Base-by-base conservation (phyloP, 2,888 invertebrate species). In the Drosophila kanekoi region DNA sequence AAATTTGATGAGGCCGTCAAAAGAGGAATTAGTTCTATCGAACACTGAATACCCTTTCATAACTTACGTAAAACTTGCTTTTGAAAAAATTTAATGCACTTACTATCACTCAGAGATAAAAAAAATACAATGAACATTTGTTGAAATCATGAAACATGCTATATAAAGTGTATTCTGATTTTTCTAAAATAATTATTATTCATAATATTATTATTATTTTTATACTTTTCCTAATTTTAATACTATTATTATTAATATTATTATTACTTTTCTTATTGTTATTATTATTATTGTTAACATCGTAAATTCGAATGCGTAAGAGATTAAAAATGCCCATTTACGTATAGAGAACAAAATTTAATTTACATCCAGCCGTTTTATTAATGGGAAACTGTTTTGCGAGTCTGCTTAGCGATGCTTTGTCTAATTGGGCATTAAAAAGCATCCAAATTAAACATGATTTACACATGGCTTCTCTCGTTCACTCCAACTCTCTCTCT, bases 351-450 rank as follows among this genome's bases (percentile, higher is more conserved):
- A 44, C n/a, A 38, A 23, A 4, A 8, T 18, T 23, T 64, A 79
- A 79, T 81, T 72, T 71, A 52, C 69, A 74, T 69, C 64, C 41
- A 62, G 56, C 37, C 53, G 58, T 51, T 59, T 73, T 78, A 66
- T 74, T 64, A 45, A 77, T 62, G 75, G 41, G 41, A 47, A 59
- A 53, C 57, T 57, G 72, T 52, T 66, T 75, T 41, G 59, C 47
- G 44, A 44, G 61, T 61, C 62, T 67, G 75, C 63, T 69, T 56
- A 62, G 73, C 62, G 61, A 72, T 61, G 75, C 75, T 80, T 78
- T 73, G 65, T 67, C 72, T 83, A 87, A 86, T 87, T 86, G 81
- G 76, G 76, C 71, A 74, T 74, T 66, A 71, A 79, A 79, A 75
- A 66, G 70, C 59, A 11, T 72, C 28, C 20, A 61, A 66, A 66